Evolutionary conservation across 2,113 vertebrate species (phyloP), one percentile per base, ranked within the genome.

Genomic region (Pteronura brasiliensis): DNA sequence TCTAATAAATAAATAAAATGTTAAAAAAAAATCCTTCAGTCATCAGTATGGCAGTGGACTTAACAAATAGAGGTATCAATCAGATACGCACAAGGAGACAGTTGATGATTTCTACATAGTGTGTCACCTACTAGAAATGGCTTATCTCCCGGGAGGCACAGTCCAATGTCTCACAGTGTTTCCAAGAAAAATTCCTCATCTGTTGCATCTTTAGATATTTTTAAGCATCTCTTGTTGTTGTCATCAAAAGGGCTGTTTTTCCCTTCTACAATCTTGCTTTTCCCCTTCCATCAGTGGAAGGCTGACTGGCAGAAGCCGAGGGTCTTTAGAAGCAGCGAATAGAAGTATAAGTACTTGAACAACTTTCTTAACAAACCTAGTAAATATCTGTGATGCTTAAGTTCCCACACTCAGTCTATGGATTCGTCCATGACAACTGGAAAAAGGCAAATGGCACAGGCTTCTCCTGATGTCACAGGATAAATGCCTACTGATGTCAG

Each of bases 331-430:
- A 1, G 47, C 6, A 52, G 71, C 57, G 3, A 39, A 6, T 31
- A 25, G 31, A 12, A 93, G 13, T 3, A 90, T 14, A 39, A 55
- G 34, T 39, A 0, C 0, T 2, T 42, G 6, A 0, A 69, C n/a
- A 49, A 14, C 8, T 31, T 61, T 27, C 23, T 88, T 25, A 57
- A 44, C 0, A 72, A 14, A 36, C 10, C 80, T 49, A 34, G 12
- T 1, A 63, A 42, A 31, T 69, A 1, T 3, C 4, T 49, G 13
- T 27, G 8, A 61, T 23, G 10, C 1, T 7, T 1, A 10, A 74
- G 6, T 5, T 49, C 13, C 4, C 44, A 47, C 44, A 21, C 1
- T 29, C 31, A 61, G 9, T 77, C 15, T 25, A 18, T 47, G 31
- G 10, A 29, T 83, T 4, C 20, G 8, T 44, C 44, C 29, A 65